A percentile compares a stretch with the other conserved stretches of the same genome.
Evolutionary conservation across 2,888 invertebrate species (phyloP).

Genomic region (Mesoligia furuncula): DNA sequence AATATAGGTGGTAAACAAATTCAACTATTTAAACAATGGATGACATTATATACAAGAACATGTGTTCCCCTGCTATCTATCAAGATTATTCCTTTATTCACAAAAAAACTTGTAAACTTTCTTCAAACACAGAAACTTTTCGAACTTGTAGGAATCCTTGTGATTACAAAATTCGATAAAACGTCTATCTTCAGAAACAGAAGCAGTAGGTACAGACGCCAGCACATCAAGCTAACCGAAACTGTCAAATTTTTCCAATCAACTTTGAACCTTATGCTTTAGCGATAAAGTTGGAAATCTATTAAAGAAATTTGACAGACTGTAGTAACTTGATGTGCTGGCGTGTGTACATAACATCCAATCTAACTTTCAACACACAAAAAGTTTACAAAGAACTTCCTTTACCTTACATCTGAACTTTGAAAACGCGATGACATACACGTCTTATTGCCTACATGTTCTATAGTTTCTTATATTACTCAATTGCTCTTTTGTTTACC

Average conservation of each 20-base stretch:
- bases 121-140: conserved; percentile 45
- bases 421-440: conserved; percentile 13
- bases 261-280: too few species aligned
- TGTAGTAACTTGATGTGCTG: too few species aligned
- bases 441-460: not conserved
- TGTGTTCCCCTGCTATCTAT: not conserved
- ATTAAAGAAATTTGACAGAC: too few species aligned
- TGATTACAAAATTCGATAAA: conserved; percentile 57
- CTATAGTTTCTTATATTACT: not conserved
- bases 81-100: conserved; percentile 19
- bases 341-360: conserved; percentile 40
- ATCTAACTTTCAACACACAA: conserved; percentile 55
- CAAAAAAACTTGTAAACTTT: conserved; percentile 41
- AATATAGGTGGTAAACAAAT: not conserved
- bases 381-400: conserved; percentile 39
- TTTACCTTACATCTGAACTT: conserved; percentile 7
- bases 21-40: not conserved
- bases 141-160: conserved; percentile 15
- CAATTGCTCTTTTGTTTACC: not conserved
- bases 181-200: conserved; percentile 40
- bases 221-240: too few species aligned
- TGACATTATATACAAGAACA: not conserved
- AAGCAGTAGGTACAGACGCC: too few species aligned
- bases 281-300: too few species aligned
- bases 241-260: too few species aligned